These are phyloP conservation scores for Petrocephalus microphthalmus DNA, from an alignment of 2,113 vertebrate genomes.

Conservation along the genomic window DNA sequence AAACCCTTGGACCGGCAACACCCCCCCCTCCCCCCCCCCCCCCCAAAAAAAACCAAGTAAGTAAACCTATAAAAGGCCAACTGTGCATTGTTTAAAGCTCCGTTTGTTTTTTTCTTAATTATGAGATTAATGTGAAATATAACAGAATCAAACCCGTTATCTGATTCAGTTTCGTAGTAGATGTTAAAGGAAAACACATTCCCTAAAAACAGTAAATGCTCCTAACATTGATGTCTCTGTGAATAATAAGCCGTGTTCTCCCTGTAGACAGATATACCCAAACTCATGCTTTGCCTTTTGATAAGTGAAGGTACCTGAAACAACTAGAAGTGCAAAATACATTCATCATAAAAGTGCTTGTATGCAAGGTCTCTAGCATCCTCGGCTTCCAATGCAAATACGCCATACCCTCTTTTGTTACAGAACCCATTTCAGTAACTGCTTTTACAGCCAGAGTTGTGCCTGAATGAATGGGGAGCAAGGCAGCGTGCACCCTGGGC, in stretches of 20 bases:
- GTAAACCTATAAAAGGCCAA: neutral
- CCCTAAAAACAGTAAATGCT: neutral
- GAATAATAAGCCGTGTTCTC: neutral
- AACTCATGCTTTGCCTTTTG: neutral
- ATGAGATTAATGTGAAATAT: neutral
- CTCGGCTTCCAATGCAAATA: neutral
- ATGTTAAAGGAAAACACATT: neutral
- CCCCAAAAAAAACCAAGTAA: neutral
- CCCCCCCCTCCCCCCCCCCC: neutral
- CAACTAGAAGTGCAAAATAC: conserved; percentile 11
- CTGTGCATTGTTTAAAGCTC: neutral
- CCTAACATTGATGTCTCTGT: neutral
- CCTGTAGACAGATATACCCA: neutral
- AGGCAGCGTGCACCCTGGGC: neutral
- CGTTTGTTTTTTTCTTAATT: neutral
- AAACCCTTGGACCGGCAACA: neutral
- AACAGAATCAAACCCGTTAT: neutral
- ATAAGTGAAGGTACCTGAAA: neutral
- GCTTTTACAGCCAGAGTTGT: neutral
- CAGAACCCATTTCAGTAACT: neutral
- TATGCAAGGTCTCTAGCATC: neutral
- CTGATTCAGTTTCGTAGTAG: neutral
- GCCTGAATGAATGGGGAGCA: neutral
- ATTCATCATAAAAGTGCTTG: conserved; percentile 7
- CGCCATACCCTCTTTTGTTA: neutral